Percentiles rank a stretch among this genome's conserved stretches.
Conservation (phyloP, 2,797 vertebrate genomes). For the Hipposideros larvatus region DNA sequence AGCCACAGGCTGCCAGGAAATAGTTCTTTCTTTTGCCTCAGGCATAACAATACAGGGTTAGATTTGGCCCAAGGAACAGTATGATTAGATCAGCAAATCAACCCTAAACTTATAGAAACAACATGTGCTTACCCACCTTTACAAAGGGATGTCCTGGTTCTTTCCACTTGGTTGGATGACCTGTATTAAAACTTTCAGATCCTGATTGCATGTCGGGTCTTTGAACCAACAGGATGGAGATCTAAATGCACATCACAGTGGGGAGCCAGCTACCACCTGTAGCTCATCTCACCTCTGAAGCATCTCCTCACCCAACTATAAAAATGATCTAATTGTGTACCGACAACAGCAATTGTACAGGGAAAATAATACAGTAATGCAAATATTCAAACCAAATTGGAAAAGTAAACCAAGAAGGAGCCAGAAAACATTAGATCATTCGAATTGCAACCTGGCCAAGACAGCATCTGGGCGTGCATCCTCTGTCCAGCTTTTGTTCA, state of each 20-base stretch:
- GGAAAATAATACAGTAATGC: slow-evolving; percentile 80
- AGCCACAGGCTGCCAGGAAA: neutral
- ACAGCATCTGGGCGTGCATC: slow-evolving; percentile 76
- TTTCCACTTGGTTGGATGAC: neutral
- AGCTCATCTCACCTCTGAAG: slow-evolving; percentile 62
- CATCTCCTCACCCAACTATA: slow-evolving; percentile 56
- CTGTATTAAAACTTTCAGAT: slow-evolving; percentile 14
- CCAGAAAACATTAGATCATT: slow-evolving; percentile 84
- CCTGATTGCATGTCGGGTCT: neutral
- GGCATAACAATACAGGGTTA: neutral
- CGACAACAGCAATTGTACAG: slow-evolving; percentile 66
- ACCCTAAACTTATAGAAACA: neutral
- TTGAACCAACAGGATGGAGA: neutral
- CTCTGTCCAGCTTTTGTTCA: slow-evolving; percentile 72
- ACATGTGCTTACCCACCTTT: slow-evolving; percentile 42
- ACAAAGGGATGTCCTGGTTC: slow-evolving; percentile 8
- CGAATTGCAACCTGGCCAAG: slow-evolving; percentile 79
- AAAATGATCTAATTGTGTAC: slow-evolving; percentile 76
- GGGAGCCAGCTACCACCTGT: slow-evolving; percentile 26
- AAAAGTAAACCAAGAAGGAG: slow-evolving; percentile 77
- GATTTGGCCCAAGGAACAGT: neutral
- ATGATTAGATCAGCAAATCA: slow-evolving; percentile 32
- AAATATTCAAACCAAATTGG: slow-evolving; percentile 80
- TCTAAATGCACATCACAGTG: neutral
- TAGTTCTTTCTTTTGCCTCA: slow-evolving; percentile 30